A percentile compares a stretch with the other conserved stretches of the same genome.
These are phyloP conservation scores for Lycocorax pyrrhopterus DNA, from an alignment of 2,113 vertebrate genomes.

Conservation along the genomic window DNA sequence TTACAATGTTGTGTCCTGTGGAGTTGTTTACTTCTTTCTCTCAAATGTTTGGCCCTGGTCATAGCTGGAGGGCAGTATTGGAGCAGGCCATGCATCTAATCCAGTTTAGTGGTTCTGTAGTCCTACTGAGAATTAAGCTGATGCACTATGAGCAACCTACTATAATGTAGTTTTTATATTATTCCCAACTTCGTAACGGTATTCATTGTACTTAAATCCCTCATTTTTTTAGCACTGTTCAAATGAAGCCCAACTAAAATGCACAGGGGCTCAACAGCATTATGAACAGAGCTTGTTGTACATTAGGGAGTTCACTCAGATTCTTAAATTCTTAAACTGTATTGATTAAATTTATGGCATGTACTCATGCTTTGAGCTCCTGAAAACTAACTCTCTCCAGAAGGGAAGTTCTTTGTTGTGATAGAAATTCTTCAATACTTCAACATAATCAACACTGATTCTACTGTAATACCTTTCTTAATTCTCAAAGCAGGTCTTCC, in stretches of 20 bases:
- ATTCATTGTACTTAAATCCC: not conserved
- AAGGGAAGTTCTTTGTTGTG: not conserved
- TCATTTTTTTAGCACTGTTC: not conserved
- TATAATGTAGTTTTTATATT: not conserved
- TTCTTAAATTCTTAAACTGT: conserved; percentile 9
- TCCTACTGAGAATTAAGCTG: not conserved
- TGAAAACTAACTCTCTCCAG: not conserved
- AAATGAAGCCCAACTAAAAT: not conserved
- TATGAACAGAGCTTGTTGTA: not conserved
- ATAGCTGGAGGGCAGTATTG: not conserved
- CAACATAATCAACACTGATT: not conserved
- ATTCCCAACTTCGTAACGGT: not conserved
- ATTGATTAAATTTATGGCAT: not conserved
- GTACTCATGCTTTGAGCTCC: not conserved
- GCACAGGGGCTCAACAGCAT: not conserved
- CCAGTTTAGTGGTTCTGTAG: not conserved
- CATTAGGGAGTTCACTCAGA: not conserved
- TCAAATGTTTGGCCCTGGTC: not conserved
- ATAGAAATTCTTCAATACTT: not conserved
- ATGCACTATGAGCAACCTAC: not conserved
- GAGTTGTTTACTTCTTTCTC: not conserved
- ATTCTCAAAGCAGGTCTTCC: not conserved
- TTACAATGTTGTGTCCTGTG: not conserved
- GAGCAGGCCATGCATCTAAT: not conserved
- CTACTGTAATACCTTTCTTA: not conserved